Conservation (phyloP, 2,113 vertebrate species). For the Psittacara wagleri region DNA sequence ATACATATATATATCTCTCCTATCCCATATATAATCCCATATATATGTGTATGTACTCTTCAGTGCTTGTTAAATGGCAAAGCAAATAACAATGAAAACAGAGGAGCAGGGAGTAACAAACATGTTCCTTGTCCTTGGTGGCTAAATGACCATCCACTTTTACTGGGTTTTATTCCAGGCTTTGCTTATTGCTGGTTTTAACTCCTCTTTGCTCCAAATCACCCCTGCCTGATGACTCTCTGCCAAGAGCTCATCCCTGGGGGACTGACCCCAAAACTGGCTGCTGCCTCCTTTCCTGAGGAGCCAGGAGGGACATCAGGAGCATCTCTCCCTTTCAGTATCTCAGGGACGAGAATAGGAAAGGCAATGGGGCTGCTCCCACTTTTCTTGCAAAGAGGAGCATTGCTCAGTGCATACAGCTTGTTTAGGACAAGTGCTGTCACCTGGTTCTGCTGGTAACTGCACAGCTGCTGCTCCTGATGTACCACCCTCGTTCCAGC, state of each 20-base stretch:
- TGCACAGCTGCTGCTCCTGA: neutral
- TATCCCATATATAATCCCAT: neutral
- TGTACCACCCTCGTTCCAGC: neutral
- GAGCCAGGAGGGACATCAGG: neutral
- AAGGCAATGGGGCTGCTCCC: neutral
- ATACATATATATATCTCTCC: neutral
- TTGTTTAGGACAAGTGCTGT: accelerated
- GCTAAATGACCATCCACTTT: neutral
- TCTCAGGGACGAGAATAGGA: neutral
- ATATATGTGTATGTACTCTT: neutral
- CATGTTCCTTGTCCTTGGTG: neutral
- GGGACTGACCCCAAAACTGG: neutral
- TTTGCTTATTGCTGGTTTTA: neutral
- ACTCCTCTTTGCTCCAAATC: neutral
- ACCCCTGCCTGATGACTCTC: neutral
- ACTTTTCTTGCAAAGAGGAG: accelerated
- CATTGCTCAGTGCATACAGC: neutral
- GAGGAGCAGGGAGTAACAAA: neutral
- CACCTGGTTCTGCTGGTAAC: neutral
- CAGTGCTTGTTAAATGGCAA: neutral
- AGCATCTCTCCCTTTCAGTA: neutral
- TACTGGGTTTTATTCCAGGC: neutral
- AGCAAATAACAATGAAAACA: neutral
- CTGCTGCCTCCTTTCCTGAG: neutral
- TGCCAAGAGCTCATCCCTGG: neutral